Percentiles rank a stretch among this genome's conserved stretches.
phyloP scores from a whole-genome alignment of 2,888 invertebrate species.

The Cataglyphis rosenhaueri region DNA sequence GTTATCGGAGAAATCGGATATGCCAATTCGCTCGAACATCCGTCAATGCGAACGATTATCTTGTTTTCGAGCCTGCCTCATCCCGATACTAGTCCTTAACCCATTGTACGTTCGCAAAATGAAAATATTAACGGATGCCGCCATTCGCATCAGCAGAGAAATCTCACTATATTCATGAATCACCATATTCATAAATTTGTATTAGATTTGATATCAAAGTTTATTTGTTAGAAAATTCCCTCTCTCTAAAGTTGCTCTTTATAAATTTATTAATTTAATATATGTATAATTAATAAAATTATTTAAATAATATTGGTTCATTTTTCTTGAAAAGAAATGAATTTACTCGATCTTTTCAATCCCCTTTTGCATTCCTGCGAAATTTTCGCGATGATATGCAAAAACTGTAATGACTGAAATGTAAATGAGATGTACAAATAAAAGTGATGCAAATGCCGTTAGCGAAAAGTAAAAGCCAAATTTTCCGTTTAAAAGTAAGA shows the following conservation, averaged over 20 bases:
- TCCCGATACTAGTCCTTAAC: neutral
- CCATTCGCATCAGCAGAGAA: conserved; percentile 61
- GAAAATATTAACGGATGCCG: conserved; percentile 70
- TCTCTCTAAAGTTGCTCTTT: neutral
- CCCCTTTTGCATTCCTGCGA: neutral
- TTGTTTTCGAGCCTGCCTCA: conserved; percentile 7
- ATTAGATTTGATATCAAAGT: neutral
- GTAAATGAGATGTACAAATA: conserved; percentile 19
- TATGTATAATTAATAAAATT: neutral
- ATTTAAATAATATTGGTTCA: neutral
- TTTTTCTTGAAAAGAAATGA: neutral
- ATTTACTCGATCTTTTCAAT: conserved; percentile 1
- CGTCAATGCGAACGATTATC: conserved; percentile 22
- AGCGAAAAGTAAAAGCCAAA: conserved; percentile 1
- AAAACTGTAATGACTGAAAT: conserved; percentile 40
- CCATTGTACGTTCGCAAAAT: conserved; percentile 28
- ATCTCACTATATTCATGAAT: conserved; percentile 70
- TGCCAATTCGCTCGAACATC: conserved; percentile 10
- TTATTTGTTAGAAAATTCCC: neutral
- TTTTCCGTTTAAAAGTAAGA: conserved; percentile 27
- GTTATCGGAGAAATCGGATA: conserved; percentile 38
- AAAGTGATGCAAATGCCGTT: conserved; percentile 38
- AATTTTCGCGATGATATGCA: conserved; percentile 30
- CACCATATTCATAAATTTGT: conserved; percentile 38
- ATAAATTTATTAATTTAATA: conserved; percentile 21